Evolutionary conservation across 1,140 invertebrate species (phyloP).

Genomic region (Eueides isabella): DNA sequence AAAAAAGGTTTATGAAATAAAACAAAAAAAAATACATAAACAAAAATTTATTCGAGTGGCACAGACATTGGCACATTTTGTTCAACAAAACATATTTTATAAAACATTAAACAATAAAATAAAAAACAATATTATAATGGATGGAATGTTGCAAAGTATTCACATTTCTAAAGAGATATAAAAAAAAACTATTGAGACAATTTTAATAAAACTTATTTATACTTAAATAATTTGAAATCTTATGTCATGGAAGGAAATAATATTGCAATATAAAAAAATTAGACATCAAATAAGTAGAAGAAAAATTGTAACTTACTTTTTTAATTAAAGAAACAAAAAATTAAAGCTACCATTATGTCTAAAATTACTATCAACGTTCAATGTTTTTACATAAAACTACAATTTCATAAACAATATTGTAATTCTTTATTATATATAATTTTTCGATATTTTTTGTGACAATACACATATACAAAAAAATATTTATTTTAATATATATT

Average conservation of each 20-base stretch:
- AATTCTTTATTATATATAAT: not conserved
- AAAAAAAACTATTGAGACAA: not conserved
- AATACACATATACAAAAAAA: too few relatives aligned
- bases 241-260: too few relatives aligned
- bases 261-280: too few relatives aligned
- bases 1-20: not conserved
- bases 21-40: not conserved
- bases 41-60: slow-evolving; percentile 2
- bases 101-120: not conserved
- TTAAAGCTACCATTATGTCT: too few relatives aligned
- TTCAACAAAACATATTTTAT: not conserved
- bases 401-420: not conserved
- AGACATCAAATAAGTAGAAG: too few relatives aligned
- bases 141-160: not conserved
- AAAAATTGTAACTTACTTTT: too few relatives aligned
- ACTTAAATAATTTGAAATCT: too few relatives aligned
- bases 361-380: too few relatives aligned
- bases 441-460: not conserved
- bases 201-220: too few relatives aligned
- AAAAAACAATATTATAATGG: not conserved
- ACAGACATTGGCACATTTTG: not conserved
- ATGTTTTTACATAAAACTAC: too few relatives aligned
- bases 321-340: too few relatives aligned
- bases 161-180: not conserved
- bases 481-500: too few relatives aligned